phyloP scores from a whole-genome alignment of 2,797 vertebrate genomes.

The Lutjanus argentimaculatus region DNA sequence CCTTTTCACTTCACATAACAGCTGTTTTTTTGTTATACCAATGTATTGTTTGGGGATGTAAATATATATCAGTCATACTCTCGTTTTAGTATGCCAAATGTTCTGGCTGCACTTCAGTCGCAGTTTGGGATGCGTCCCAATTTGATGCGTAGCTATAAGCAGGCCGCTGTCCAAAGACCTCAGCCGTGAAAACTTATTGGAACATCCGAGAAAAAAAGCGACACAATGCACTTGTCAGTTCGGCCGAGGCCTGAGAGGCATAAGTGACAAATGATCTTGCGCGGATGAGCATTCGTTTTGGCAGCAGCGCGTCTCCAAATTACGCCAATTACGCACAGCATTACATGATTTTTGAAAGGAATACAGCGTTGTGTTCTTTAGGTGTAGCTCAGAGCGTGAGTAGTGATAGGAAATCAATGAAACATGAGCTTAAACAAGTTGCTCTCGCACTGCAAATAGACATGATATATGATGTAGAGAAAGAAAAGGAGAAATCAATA shows the following conservation, averaged over 20 bases:
- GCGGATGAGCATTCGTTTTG: conserved; percentile 42
- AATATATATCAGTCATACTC: conserved; percentile 17
- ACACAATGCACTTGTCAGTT: conserved; percentile 27
- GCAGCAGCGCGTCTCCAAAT: conserved; percentile 25
- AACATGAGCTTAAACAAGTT: conserved; percentile 52
- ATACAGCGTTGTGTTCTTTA: conserved; percentile 8
- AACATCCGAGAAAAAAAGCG: conserved; percentile 33
- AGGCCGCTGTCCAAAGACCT: conserved; percentile 62
- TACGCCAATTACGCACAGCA: conserved; percentile 57
- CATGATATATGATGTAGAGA: background rate
- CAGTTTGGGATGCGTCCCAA: conserved; percentile 58
- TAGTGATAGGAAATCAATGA: conserved; percentile 38
- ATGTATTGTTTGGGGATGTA: conserved; percentile 16
- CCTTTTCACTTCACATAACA: conserved; percentile 41
- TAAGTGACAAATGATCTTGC: conserved; percentile 39
- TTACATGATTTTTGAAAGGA: conserved; percentile 13
- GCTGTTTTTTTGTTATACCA: conserved; percentile 32
- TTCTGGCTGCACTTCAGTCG: conserved; percentile 53
- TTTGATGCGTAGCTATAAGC: conserved; percentile 32
- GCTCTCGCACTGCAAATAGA: conserved; percentile 3
- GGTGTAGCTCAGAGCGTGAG: background rate
- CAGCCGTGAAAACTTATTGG: conserved; percentile 49
- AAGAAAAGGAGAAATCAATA: background rate
- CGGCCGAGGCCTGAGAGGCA: conserved; percentile 48
- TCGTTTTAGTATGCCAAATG: conserved; percentile 52